Percentiles rank a stretch among this genome's conserved stretches.
Evolutionary conservation across 2,888 invertebrate genomes (phyloP).

Genomic region (Drosophila buzzatii): DNA sequence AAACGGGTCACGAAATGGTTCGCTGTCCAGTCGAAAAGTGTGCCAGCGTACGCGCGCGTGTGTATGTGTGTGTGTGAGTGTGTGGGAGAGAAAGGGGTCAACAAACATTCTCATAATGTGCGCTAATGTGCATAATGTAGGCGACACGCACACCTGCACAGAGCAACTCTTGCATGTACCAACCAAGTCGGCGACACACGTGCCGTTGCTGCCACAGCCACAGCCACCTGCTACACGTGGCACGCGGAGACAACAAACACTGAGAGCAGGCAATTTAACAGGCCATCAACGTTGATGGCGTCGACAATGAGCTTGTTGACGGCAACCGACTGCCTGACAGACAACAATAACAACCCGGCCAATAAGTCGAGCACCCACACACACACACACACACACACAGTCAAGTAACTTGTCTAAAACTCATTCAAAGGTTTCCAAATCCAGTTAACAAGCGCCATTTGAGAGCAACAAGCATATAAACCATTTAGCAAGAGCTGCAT

Average conservation of each 20-base stretch:
- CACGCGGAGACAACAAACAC: constrained; percentile 57
- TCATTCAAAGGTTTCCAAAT: constrained; percentile 8
- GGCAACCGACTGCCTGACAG: constrained; percentile 46
- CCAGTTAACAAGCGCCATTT: constrained; percentile 26
- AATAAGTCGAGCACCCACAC: constrained; percentile 44
- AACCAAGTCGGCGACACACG: constrained; percentile 27
- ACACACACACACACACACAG: too few species aligned
- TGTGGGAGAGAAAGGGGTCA: constrained; percentile 43
- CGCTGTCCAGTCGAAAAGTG: constrained; percentile 47
- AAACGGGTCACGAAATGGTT: constrained; percentile 67
- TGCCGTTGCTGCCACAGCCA: constrained; percentile 8
- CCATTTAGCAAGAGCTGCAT: neutral
- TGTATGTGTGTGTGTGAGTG: constrained; percentile 9
- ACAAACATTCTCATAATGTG: constrained; percentile 76
- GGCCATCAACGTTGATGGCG: constrained; percentile 81
- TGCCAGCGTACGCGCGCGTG: neutral
- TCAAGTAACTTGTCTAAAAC: constrained; percentile 29
- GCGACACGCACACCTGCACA: constrained; percentile 74
- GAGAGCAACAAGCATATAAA: constrained; percentile 3
- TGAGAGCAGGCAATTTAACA: constrained; percentile 82
- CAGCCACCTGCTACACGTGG: constrained; percentile 35
- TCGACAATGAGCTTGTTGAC: constrained; percentile 79
- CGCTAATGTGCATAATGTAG: constrained; percentile 81
- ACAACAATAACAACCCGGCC: constrained; percentile 65
- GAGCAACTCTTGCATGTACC: constrained; percentile 30